These are phyloP conservation scores for Drosophila funebris DNA, from an alignment of 1,140 invertebrate genomes.

Conservation along the genomic window DNA sequence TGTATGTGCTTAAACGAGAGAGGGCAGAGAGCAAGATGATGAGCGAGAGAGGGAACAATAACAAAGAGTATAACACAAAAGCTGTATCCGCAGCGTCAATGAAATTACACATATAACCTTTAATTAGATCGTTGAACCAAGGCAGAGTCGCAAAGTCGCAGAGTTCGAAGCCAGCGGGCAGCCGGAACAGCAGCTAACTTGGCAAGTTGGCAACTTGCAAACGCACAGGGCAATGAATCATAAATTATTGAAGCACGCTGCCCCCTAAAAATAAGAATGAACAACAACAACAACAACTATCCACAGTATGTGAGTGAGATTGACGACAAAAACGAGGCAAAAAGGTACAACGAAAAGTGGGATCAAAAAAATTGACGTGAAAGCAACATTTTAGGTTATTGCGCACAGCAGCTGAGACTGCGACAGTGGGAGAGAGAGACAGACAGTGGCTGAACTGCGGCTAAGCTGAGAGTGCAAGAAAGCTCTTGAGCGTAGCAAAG, in stretches of 20 bases:
- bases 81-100: slow-evolving; percentile 33
- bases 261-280: slow-evolving; percentile 32
- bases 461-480: background rate
- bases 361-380: slow-evolving; percentile 13
- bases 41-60: background rate
- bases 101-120: slow-evolving; percentile 71
- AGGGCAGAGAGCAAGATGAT: background rate
- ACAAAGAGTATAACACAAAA: slow-evolving; percentile 30
- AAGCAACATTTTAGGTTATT: slow-evolving; percentile 3
- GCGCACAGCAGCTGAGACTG: background rate
- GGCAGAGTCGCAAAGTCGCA: slow-evolving; percentile 11
- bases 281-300: slow-evolving; percentile 3
- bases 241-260: slow-evolving; percentile 51
- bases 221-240: slow-evolving; percentile 59
- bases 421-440: no score
- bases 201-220: slow-evolving; percentile 42
- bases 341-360: slow-evolving; percentile 12
- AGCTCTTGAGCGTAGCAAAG: background rate
- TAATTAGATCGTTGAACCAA: slow-evolving; percentile 83
- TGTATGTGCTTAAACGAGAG: background rate
- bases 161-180: no score
- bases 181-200: slow-evolving; percentile 23
- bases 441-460: no score
- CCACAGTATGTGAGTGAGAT: slow-evolving; percentile 16
- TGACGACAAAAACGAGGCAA: slow-evolving; percentile 16